phyloP scores from a whole-genome alignment of 1,140 invertebrate species.

The Orchesella cincta region DNA sequence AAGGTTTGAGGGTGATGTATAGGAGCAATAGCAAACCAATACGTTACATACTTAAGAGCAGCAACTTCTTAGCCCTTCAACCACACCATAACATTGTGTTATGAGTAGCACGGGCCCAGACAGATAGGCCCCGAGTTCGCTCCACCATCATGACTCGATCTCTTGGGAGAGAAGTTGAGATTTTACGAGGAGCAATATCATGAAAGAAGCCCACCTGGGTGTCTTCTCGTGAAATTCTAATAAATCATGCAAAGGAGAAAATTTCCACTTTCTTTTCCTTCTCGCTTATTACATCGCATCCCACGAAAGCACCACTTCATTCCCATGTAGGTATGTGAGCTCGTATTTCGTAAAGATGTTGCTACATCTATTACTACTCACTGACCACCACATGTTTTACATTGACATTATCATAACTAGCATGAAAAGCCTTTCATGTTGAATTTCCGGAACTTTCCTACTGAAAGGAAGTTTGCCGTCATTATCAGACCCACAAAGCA shows the following conservation, averaged over 20 bases:
- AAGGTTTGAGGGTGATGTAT: neutral
- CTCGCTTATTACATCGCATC: neutral
- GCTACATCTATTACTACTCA: neutral
- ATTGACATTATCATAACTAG: neutral
- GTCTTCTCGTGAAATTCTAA: slow-evolving; percentile 23
- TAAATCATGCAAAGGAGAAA: slow-evolving; percentile 30
- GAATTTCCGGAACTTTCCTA: slow-evolving; percentile 1
- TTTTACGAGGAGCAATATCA: slow-evolving; percentile 26
- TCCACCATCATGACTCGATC: neutral
- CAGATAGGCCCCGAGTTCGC: neutral
- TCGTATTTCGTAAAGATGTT: neutral
- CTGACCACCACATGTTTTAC: slow-evolving; percentile 1
- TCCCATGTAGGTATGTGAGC: neutral
- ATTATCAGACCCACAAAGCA: slow-evolving; percentile 15
- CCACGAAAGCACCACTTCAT: slow-evolving; percentile 16
- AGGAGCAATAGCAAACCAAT: neutral
- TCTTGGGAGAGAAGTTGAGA: slow-evolving; percentile 18
- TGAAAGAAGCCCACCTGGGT: slow-evolving; percentile 15
- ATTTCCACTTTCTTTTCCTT: slow-evolving; percentile 12
- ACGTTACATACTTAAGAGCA: neutral
- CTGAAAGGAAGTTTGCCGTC: neutral
- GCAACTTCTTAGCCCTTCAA: neutral
- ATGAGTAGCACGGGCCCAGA: neutral
- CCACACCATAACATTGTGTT: neutral
- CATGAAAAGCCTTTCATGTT: neutral